A percentile compares a stretch with the other conserved stretches of the same genome.
Conservation (phyloP, 2,888 invertebrate genomes). For the Brachyptera putata region DNA sequence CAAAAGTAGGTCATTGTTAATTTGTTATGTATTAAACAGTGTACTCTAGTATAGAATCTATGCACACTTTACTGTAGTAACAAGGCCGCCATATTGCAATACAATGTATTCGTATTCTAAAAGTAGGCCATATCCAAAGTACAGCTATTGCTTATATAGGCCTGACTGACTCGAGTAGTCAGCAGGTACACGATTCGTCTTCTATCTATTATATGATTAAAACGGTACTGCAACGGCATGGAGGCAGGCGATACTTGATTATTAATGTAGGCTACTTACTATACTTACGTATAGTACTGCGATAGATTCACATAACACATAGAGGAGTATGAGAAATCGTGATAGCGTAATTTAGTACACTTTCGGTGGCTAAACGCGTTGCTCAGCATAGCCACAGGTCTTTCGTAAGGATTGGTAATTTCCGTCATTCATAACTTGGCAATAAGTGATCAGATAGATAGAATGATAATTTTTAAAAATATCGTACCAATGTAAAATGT, state of each 20-base stretch:
- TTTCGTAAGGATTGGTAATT: conserved; percentile 6
- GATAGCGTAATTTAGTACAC: conserved; percentile 2
- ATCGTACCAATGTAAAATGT: neutral
- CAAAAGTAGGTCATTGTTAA: conserved; percentile 16
- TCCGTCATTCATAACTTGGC: neutral
- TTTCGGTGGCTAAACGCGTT: conserved; percentile 1
- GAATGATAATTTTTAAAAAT: no score
- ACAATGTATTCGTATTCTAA: conserved; percentile 1
- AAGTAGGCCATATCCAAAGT: conserved; percentile 19
- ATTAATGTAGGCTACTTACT: no score
- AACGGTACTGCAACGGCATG: no score
- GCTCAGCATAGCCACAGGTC: no score
- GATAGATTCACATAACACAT: no score
- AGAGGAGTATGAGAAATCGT: no score
- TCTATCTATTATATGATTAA: no score
- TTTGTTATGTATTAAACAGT: conserved; percentile 2
- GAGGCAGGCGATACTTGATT: no score
- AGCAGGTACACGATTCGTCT: no score
- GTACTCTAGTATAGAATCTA: neutral
- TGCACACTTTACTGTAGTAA: conserved; percentile 5
- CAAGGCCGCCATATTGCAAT: conserved; percentile 21
- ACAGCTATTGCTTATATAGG: conserved; percentile 9
- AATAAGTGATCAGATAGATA: no score
- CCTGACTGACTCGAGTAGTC: no score
- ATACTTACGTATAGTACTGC: no score